Conservation (phyloP, 2,888 invertebrate species). For the Cheilosia soror region DNA sequence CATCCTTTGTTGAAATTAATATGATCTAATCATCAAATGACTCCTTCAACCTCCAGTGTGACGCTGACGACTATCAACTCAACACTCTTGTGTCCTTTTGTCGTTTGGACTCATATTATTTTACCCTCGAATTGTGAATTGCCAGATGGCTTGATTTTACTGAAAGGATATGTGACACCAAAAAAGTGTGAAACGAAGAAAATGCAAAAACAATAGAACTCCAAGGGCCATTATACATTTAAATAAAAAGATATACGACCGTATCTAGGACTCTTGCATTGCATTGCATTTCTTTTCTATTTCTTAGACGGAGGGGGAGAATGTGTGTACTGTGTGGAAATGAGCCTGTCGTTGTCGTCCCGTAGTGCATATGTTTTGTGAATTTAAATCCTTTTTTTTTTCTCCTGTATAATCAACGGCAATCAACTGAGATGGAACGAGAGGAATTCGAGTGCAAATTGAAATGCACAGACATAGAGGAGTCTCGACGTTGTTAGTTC, state of each 20-base stretch:
- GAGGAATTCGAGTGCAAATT: slow-evolving; percentile 63
- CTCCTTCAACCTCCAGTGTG: not conserved
- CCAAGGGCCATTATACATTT: slow-evolving; percentile 45
- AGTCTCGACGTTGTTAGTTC: slow-evolving; percentile 10
- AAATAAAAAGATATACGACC: slow-evolving; percentile 7
- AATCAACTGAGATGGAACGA: slow-evolving; percentile 52
- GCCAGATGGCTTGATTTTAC: slow-evolving; percentile 56
- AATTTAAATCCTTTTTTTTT: slow-evolving; percentile 32
- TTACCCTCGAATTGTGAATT: slow-evolving; percentile 56
- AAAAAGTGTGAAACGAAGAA: not conserved
- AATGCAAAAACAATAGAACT: slow-evolving; percentile 23
- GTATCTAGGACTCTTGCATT: not conserved
- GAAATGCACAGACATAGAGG: slow-evolving; percentile 57
- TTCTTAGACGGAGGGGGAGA: not conserved
- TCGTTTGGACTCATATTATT: slow-evolving; percentile 40
- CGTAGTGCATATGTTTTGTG: slow-evolving; percentile 35
- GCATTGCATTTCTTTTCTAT: not conserved
- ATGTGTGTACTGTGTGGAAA: not conserved
- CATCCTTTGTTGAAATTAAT: not conserved
- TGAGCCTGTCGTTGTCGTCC: not conserved
- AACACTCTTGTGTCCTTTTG: slow-evolving; percentile 26
- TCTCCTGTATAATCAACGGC: slow-evolving; percentile 51
- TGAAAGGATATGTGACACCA: slow-evolving; percentile 41
- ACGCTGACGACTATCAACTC: not conserved
- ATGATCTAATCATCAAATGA: slow-evolving; percentile 1